phyloP scores from a whole-genome alignment of 2,797 vertebrate species.

The Sandelia bainsii region DNA sequence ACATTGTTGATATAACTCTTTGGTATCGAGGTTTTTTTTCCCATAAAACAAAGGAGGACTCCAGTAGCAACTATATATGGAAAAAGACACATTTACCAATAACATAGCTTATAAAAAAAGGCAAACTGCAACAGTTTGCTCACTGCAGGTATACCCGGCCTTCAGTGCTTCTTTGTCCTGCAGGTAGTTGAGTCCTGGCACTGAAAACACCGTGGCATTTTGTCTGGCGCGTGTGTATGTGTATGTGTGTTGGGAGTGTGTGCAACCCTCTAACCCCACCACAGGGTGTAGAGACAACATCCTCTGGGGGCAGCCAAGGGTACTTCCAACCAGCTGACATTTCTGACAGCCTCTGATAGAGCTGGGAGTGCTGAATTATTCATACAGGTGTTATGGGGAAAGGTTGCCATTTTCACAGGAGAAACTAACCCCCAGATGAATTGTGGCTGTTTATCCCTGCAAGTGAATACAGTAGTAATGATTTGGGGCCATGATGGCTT shows the following conservation, averaged over 20 bases:
- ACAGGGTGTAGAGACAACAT: conserved; percentile 67
- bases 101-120: conserved; percentile 8
- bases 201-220: conserved; percentile 65
- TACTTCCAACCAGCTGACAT: conserved; percentile 78
- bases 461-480: conserved; percentile 65
- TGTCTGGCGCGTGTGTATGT: conserved; percentile 21
- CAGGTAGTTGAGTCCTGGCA: conserved; percentile 50
- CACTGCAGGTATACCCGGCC: conserved; percentile 38
- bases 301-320: conserved; percentile 70
- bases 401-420: conserved; percentile 72
- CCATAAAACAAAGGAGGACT: neutral
- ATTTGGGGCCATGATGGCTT: conserved; percentile 55
- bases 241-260: conserved; percentile 28
- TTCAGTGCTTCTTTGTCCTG: conserved; percentile 37
- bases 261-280: conserved; percentile 58
- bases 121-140: conserved; percentile 25
- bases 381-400: conserved; percentile 78
- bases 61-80: neutral
- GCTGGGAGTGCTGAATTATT: conserved; percentile 80
- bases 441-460: conserved; percentile 55
- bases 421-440: conserved; percentile 58
- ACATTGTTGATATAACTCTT: conserved; percentile 4
- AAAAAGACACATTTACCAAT: conserved; percentile 27
- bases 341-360: conserved; percentile 82
- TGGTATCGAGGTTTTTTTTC: conserved; percentile 1